Evolutionary conservation across 2,888 invertebrate species (phyloP).

Genomic region (Drosophila yooni): DNA sequence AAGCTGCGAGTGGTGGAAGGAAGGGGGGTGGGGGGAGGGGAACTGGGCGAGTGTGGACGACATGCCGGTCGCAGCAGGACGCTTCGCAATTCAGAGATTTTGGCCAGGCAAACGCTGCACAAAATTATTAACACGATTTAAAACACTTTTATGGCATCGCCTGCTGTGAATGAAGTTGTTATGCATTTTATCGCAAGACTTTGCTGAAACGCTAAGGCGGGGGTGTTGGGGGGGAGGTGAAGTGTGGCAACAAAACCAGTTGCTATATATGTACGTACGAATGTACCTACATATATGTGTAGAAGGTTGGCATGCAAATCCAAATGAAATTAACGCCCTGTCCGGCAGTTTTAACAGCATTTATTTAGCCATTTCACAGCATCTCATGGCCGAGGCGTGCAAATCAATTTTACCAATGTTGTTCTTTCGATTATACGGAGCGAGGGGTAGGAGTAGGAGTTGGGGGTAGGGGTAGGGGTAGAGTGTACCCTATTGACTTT

Average conservation of each 20-base stretch:
- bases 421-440: constrained; percentile 5
- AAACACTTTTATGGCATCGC: constrained; percentile 84
- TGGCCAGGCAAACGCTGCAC: constrained; percentile 75
- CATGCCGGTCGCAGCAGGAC: constrained; percentile 78
- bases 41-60: constrained; percentile 63
- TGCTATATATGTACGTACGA: background rate
- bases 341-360: constrained; percentile 74
- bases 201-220: constrained; percentile 62
- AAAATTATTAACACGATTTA: constrained; percentile 85
- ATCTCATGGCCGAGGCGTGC: constrained; percentile 55
- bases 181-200: constrained; percentile 80
- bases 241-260: constrained; percentile 51
- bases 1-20: background rate
- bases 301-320: constrained; percentile 56
- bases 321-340: constrained; percentile 77
- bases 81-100: constrained; percentile 74
- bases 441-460: background rate
- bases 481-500: constrained; percentile 43
- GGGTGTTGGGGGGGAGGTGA: background rate
- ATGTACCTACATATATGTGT: background rate
- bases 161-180: constrained; percentile 85
- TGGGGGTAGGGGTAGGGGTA: background rate
- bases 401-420: constrained; percentile 69
- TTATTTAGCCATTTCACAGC: constrained; percentile 65
- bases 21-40: constrained; percentile 1